Percentiles rank a stretch among this genome's conserved stretches.
Conservation (phyloP, 2,113 vertebrate species). For the Erythrocebus patas region DNA sequence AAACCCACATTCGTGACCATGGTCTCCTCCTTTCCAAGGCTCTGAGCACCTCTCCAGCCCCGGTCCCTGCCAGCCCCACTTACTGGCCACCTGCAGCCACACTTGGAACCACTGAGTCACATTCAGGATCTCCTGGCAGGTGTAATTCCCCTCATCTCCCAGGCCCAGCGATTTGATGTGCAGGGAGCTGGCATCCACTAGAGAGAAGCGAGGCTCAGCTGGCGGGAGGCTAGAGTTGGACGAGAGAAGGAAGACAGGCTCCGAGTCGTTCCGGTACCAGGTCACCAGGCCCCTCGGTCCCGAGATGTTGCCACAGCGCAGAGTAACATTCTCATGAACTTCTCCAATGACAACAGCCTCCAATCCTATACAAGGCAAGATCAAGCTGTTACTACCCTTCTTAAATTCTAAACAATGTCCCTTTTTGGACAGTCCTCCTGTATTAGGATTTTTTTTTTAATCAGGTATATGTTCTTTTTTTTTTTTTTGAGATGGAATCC, state of each 20-base stretch:
- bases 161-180: conserved; percentile 71
- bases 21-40: background rate
- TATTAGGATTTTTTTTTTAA: background rate
- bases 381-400: background rate
- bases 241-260: conserved; percentile 73
- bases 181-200: conserved; percentile 82
- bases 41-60: background rate
- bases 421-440: background rate
- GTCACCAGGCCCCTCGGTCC: conserved; percentile 69
- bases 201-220: conserved; percentile 62
- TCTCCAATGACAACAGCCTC: conserved; percentile 75
- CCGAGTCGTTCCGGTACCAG: conserved; percentile 80
- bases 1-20: background rate
- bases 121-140: conserved; percentile 81
- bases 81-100: conserved; percentile 87
- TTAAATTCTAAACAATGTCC: background rate
- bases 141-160: conserved; percentile 87
- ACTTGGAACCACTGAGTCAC: conserved; percentile 72
- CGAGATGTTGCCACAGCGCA: conserved; percentile 82
- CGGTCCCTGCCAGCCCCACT: conserved; percentile 68
- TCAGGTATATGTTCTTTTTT: background rate
- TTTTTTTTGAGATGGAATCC: background rate
- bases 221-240: conserved; percentile 65
- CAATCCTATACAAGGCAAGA: conserved; percentile 62
- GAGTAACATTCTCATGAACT: conserved; percentile 74